Percentiles rank a stretch among this genome's conserved stretches.
phyloP scores from a whole-genome alignment of 1,140 invertebrate genomes.

The Pomacea maculata region DNA sequence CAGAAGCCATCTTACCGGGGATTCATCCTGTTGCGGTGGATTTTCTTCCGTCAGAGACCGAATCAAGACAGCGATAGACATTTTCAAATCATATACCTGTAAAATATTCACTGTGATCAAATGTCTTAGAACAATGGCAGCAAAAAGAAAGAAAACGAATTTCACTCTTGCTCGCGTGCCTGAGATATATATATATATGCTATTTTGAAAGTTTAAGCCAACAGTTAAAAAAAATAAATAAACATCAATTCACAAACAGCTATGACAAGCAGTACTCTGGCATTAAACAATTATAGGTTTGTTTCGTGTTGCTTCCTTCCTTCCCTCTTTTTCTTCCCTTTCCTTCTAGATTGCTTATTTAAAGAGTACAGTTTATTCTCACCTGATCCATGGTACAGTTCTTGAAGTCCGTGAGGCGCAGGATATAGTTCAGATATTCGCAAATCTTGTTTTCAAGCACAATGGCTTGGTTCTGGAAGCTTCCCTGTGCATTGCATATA shows the following conservation, averaged over 20 bases:
- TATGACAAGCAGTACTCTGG: neutral
- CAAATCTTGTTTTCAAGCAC: slow-evolving; percentile 64
- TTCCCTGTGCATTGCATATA: slow-evolving; percentile 50
- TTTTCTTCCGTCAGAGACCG: slow-evolving; percentile 53
- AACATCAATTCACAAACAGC: neutral
- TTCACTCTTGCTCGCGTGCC: too few relatives aligned
- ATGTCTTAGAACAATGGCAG: neutral
- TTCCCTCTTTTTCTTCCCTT: too few relatives aligned
- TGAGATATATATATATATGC: too few relatives aligned
- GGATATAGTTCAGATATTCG: slow-evolving; percentile 64
- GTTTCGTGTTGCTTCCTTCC: too few relatives aligned
- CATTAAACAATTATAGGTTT: neutral
- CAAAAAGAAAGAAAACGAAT: too few relatives aligned
- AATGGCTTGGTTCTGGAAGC: slow-evolving; percentile 55
- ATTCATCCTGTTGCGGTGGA: slow-evolving; percentile 24
- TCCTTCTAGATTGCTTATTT: too few relatives aligned
- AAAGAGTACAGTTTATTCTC: neutral
- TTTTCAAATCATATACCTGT: slow-evolving; percentile 49
- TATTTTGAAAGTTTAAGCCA: neutral
- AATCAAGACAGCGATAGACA: slow-evolving; percentile 48
- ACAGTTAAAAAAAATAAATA: neutral
- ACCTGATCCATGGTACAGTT: slow-evolving; percentile 52
- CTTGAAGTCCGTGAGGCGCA: slow-evolving; percentile 55
- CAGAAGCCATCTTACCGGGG: neutral
- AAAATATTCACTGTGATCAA: slow-evolving; percentile 4